Evolutionary conservation across 2,113 vertebrate genomes (phyloP).

Genomic region (Barnardius zonarius): DNA sequence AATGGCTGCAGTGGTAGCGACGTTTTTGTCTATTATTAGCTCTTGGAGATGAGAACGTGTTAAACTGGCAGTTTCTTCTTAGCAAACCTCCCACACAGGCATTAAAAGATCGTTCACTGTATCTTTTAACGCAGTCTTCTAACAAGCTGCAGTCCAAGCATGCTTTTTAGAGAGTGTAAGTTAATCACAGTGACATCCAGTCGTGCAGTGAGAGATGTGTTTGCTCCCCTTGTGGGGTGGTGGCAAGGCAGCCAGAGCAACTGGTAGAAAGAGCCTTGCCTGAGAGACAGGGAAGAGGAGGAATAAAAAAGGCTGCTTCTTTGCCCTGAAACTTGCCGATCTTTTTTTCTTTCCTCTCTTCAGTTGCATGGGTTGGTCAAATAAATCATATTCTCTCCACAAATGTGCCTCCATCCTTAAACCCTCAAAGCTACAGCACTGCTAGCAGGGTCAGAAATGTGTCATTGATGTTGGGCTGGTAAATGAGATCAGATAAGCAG

Average conservation of each 20-base stretch:
- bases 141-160: not conserved
- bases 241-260: not conserved
- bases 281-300: not conserved
- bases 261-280: not conserved
- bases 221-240: not conserved
- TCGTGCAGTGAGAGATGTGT: not conserved
- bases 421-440: not conserved
- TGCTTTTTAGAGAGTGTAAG: not conserved
- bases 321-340: not conserved
- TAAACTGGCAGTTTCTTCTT: conserved; percentile 4
- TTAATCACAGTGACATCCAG: not conserved
- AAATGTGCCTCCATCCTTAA: not conserved
- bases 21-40: not conserved
- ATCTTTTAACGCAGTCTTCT: not conserved
- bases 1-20: not conserved
- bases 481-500: not conserved
- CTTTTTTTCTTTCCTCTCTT: not conserved
- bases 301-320: not conserved
- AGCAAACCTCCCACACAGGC: not conserved
- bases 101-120: not conserved
- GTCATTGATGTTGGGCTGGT: not conserved
- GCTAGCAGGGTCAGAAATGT: not conserved
- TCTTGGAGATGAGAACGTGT: not conserved
- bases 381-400: not conserved
- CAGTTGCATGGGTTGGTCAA: not conserved